Evolutionary conservation across 2,113 vertebrate genomes (phyloP).

Genomic region (Corythoichthys intestinalis): DNA sequence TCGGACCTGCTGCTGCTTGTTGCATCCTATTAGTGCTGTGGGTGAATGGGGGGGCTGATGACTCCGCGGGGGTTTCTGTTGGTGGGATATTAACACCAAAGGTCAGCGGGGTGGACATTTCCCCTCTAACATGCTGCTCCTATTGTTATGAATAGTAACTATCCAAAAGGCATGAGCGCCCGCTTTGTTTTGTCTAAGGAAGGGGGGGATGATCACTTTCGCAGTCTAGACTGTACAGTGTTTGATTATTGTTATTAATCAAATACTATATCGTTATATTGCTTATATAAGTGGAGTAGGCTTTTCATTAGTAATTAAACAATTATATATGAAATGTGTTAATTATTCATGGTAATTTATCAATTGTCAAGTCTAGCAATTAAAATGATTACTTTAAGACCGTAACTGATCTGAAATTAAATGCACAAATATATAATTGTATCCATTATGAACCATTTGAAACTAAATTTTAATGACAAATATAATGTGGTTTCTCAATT

Average conservation of each 20-base stretch:
- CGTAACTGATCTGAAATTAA: no score
- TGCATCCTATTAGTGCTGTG: slow-evolving; percentile 54
- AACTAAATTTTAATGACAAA: no score
- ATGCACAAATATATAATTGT: no score
- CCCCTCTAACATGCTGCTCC: slow-evolving; percentile 14
- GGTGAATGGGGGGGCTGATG: slow-evolving; percentile 21
- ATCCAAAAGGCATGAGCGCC: slow-evolving; percentile 27
- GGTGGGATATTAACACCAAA: slow-evolving; percentile 37
- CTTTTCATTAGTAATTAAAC: background rate
- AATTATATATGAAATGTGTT: background rate
- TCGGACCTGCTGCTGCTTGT: slow-evolving; percentile 20
- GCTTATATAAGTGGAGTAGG: background rate
- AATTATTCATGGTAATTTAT: no score
- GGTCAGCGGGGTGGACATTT: slow-evolving; percentile 18
- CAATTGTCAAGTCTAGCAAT: no score
- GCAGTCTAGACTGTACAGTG: background rate
- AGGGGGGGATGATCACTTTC: background rate
- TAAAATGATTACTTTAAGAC: no score
- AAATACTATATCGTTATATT: background rate
- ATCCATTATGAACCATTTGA: no score
- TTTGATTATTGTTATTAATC: background rate
- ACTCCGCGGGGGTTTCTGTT: background rate
- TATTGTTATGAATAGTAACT: slow-evolving; percentile 24
- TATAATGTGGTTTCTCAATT: no score
- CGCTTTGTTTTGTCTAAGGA: background rate